Evolutionary conservation across 2,113 vertebrate genomes (phyloP).

Genomic region (Galeopterus variegatus): DNA sequence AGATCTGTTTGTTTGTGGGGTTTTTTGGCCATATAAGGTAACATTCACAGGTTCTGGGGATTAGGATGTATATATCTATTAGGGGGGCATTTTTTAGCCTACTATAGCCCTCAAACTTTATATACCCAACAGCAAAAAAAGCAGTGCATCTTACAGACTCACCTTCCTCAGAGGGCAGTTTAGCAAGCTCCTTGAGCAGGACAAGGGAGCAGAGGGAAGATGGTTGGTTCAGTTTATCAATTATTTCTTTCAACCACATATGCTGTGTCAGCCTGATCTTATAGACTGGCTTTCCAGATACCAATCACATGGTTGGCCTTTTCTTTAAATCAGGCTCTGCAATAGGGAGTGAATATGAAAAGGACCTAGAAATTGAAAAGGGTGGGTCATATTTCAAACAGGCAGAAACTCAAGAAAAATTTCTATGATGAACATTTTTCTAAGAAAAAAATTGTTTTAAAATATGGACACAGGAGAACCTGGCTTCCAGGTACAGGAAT

Average conservation of each 20-base stretch:
- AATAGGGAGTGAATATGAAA: background rate
- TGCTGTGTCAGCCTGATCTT: background rate
- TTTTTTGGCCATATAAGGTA: background rate
- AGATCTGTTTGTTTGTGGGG: background rate
- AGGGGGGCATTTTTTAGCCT: background rate
- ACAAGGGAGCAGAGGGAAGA: background rate
- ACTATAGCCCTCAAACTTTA: background rate
- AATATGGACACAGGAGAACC: background rate
- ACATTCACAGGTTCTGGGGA: background rate
- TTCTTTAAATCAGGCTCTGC: background rate
- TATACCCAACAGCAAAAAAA: background rate
- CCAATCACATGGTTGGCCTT: background rate
- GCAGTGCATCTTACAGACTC: background rate
- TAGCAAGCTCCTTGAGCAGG: background rate
- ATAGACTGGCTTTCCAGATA: background rate
- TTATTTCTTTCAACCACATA: background rate
- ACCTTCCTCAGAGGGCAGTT: background rate
- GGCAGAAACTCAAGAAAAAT: constrained; percentile 17
- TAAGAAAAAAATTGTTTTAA: background rate
- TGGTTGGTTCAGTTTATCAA: background rate
- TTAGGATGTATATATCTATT: background rate
- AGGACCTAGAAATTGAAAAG: background rate
- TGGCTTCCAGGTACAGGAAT: background rate
- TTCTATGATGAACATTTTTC: constrained; percentile 17
- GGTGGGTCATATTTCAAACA: background rate